Base-by-base conservation (phyloP, 1,140 invertebrate genomes). In the Ephestia elutella region DNA sequence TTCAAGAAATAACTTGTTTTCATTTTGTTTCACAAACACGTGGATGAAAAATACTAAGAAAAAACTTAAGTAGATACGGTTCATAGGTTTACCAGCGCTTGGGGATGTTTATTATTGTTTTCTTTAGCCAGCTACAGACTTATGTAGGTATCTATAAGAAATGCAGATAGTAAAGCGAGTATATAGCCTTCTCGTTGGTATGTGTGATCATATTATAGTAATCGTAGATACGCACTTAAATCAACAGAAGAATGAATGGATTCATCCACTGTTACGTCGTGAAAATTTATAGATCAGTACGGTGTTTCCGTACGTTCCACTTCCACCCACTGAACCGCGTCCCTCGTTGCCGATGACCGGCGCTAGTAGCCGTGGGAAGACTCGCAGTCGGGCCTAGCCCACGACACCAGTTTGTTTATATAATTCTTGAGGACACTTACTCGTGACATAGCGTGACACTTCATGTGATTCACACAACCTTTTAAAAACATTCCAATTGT, bases 241-340 rank as follows among this genome's bases (percentile, higher is more conserved):
- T 3, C 21, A 25, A 25, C 21, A 25, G 21, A 25, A 35, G 32
- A 5, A 1, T 11, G 10, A 35, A 11, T n/a, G n/a, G n/a, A n/a
- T n/a, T 4, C 32, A 35, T 35, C 13, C 32, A 35, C 48, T 49
- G 10, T 49, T 17, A 10, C 17, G 13, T 49, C n/a, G 48, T 17
- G 17, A 9, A 35, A 4, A 35, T 25, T 25, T 25, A 7, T 7
- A 25, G 21, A 7, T 10, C 3, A 9, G 30, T 11, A 32, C 11
- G 30, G 30, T 11, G 8, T 50, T 50, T 53, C 18, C 20, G 1
- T 25, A 19, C 49, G 8, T 25, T 17, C 17, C 17, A 28, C 57
- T 57, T 68, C 59, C 60, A 65, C 66, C 58, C 60, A 68, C 62
- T 35, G 28, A 49, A 17, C 44, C 18, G 17, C 28, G 57, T 15